Evolutionary conservation across 2,113 vertebrate genomes (phyloP).

Genomic region (Isurus oxyrinchus): DNA sequence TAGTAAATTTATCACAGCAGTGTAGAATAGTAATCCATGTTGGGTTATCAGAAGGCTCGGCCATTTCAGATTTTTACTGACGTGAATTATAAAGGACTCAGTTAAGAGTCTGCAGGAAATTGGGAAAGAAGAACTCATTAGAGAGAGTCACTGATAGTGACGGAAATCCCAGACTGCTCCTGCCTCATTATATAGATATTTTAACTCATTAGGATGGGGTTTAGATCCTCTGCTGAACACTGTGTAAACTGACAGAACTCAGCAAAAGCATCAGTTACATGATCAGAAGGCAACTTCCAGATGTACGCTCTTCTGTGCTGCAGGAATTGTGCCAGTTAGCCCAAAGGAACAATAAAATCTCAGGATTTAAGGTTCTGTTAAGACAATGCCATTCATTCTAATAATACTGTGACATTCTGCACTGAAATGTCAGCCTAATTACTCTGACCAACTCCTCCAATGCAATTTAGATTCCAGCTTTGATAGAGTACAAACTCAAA

Average conservation of each 20-base stretch:
- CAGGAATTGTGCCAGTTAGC: not conserved
- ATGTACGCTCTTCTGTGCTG: too few relatives aligned
- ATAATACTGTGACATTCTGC: not conserved
- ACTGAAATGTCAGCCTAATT: constrained; percentile 20
- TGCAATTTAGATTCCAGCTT: constrained; percentile 20
- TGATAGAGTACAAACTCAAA: not conserved
- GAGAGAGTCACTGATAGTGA: not conserved
- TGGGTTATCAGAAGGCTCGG: not conserved
- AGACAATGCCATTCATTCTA: not conserved
- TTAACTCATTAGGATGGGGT: constrained; percentile 13
- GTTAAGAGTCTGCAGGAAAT: not conserved
- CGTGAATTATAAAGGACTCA: not conserved
- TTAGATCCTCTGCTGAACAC: not conserved
- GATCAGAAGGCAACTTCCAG: not conserved
- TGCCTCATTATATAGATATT: constrained; percentile 31
- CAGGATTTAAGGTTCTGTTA: not conserved
- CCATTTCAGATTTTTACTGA: not conserved
- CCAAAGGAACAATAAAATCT: not conserved
- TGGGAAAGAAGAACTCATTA: constrained; percentile 24
- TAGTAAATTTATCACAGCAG: not conserved
- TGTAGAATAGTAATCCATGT: not conserved
- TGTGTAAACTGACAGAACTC: not conserved
- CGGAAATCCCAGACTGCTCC: not conserved
- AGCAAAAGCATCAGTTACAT: not conserved
- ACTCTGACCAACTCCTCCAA: not conserved